Base-by-base conservation (phyloP, 2,797 vertebrate genomes). In the Geotrypetes seraphini region DNA sequence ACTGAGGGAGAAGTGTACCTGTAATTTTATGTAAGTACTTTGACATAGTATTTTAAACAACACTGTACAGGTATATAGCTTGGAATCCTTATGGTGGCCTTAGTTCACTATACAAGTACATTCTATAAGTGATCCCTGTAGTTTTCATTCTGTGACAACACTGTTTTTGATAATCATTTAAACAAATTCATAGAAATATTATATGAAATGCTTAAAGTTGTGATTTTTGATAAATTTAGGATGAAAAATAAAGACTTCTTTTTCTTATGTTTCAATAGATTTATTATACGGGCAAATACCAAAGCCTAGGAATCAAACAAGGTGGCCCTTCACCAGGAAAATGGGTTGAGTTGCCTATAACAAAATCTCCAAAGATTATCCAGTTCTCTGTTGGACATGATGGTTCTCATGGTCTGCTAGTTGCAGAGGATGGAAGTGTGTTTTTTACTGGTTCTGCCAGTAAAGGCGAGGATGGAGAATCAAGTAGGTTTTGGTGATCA, bases 281-380 rank as follows among this genome's bases (percentile, higher is more conserved):
- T 50, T 98, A 97, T 81, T 99, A 99, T 50, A 99, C 96, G 41
- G 95, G 95, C 39, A 99, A 99, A 59, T 98, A 99, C 57, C 96
- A 99, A 78, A 98, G 94, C 63, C 87, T 99, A 41, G 95, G 95
- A 55, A 98, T 99, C 76, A 99, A 98, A 63, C 95, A 98, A 71
- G 96, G 96, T 11, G 96, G 96, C 19, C 96, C 96, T 15, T 95
- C 91, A 10, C 85, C 94, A 51, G 92, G 94, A 45, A 99, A 99
- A 51, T 98, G 95, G 96, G 94, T 97, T 57, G 96, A 98, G 47
- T 57, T 98, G 26, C 92, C 95, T 13, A 83, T 99, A 43, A 98
- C 95, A 14, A 99, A 99, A 73, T 99, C 95, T 47, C 95, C 96
- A 39, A 99, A 98, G 78, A 92, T 99, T 33, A 57, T 85, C 31